A percentile compares a stretch with the other conserved stretches of the same genome.
Evolutionary conservation across 2,797 vertebrate genomes (phyloP).

Genomic region (Spinibarbus caldwelli): DNA sequence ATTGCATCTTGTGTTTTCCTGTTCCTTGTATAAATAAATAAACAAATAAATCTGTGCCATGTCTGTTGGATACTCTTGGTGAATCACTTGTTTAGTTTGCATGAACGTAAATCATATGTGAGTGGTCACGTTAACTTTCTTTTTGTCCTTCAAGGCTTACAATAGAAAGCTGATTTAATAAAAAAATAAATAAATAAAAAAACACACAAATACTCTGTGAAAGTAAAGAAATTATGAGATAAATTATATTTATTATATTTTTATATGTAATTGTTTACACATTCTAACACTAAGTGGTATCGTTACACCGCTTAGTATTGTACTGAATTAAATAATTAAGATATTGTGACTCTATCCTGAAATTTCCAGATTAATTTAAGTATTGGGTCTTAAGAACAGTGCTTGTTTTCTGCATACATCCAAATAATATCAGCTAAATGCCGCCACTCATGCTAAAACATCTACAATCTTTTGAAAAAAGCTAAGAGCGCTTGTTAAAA

Average conservation of each 20-base stretch:
- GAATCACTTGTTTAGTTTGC: neutral
- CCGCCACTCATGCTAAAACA: constrained; percentile 8
- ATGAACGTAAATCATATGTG: neutral
- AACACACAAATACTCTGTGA: too few relatives aligned
- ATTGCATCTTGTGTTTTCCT: neutral
- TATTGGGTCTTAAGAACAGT: neutral
- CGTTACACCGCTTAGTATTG: too few relatives aligned
- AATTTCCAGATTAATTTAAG: too few relatives aligned
- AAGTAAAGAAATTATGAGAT: too few relatives aligned
- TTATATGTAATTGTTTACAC: too few relatives aligned
- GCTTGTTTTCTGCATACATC: neutral
- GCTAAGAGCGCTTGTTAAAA: neutral
- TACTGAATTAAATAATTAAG: too few relatives aligned
- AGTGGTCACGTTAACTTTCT: neutral
- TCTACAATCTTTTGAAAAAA: neutral
- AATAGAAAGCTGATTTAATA: too few relatives aligned
- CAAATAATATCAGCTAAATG: constrained; percentile 34
- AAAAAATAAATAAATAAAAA: too few relatives aligned
- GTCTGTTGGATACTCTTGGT: neutral
- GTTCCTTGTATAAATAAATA: neutral
- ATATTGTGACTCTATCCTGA: too few relatives aligned
- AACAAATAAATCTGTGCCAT: neutral
- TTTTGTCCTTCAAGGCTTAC: too few relatives aligned
- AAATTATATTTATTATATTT: too few relatives aligned
- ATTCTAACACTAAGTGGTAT: too few relatives aligned